These are phyloP conservation scores for Procambarus clarkii DNA, from an alignment of 1,140 invertebrate genomes.

Conservation along the genomic window DNA sequence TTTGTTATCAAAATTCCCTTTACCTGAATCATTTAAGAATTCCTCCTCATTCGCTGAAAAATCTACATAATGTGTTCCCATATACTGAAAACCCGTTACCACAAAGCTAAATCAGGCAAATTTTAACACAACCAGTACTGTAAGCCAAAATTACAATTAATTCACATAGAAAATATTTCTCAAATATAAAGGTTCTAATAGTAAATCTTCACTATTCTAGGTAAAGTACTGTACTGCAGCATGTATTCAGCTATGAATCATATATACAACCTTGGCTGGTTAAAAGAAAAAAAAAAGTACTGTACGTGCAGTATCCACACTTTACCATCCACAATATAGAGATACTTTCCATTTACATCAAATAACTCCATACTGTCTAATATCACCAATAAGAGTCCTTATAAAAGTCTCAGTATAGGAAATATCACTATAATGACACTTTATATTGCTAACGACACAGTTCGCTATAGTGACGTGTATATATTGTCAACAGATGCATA, in stretches of 20 bases:
- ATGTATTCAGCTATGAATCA: neutral
- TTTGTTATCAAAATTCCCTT: neutral
- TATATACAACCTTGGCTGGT: neutral
- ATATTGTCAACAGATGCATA: slow-evolving; percentile 75
- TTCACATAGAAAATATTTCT: neutral
- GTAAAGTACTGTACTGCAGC: neutral
- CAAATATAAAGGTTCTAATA: neutral
- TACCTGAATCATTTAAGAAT: neutral
- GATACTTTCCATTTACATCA: slow-evolving; percentile 1
- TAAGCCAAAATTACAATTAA: neutral
- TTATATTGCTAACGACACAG: neutral
- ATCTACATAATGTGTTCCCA: neutral
- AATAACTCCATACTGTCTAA: slow-evolving; percentile 8
- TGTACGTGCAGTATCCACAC: neutral
- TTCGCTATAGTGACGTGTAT: slow-evolving; percentile 40
- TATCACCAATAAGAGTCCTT: neutral
- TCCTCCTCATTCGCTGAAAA: neutral
- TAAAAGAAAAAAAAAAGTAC: neutral
- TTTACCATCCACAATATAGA: neutral
- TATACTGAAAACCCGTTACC: neutral
- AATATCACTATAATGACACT: slow-evolving; percentile 7
- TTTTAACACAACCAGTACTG: slow-evolving; percentile 10
- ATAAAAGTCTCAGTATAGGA: neutral
- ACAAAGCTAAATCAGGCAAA: neutral
- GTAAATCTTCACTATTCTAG: neutral